Evolutionary conservation across 2,888 invertebrate genomes (phyloP), one percentile per base, ranked within the genome.

Genomic region (Drosophila greeni): DNA sequence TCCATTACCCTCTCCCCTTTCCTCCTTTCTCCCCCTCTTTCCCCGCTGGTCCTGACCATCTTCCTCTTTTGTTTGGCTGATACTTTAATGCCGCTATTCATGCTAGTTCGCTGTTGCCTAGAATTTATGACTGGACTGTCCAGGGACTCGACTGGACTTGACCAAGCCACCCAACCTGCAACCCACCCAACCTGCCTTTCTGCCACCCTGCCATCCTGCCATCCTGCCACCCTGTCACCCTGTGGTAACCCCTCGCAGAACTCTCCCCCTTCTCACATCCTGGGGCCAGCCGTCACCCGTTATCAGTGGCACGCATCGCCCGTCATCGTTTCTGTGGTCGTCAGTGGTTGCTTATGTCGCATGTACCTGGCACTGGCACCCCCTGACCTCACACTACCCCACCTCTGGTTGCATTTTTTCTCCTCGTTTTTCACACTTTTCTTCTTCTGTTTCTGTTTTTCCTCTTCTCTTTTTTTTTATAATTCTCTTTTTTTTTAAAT

Each of bases 11-110:
- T 18, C 16, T n/a, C 36, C 31, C 9, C 23, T 24, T 12, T 18
- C 24, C 2, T 37, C 20, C 2, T 33, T 14, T 12, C 11, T 34
- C 18, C 43, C 43, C 8, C 24, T 9, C 3, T 16, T 5, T 9
- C n/a, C 4, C 29, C 11, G 8, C 20, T 26, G 6, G n/a, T 11
- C 52, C 24, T 8, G 31, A 16, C 29, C 18, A n/a, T 39, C 39
- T 34, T 12, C 47, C 47, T 29, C 48, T 47, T 37, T 54, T 55
- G 54, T 54, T 57, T 60, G 58, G 47, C 77, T 69, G 77, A 80
- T 82, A 80, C 78, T 77, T 80, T 78, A 78, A 82, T 82, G 53
- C 81, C 75, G 60, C 77, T 64, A 80, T 78, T 76, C 83, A 82
- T 74, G 76, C 43, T 53, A 34, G 64, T 51, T 66, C 74, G 54